These are phyloP conservation scores for Alviniconcha marisindica DNA, from an alignment of 1,140 invertebrate species.

Conservation along the genomic window DNA sequence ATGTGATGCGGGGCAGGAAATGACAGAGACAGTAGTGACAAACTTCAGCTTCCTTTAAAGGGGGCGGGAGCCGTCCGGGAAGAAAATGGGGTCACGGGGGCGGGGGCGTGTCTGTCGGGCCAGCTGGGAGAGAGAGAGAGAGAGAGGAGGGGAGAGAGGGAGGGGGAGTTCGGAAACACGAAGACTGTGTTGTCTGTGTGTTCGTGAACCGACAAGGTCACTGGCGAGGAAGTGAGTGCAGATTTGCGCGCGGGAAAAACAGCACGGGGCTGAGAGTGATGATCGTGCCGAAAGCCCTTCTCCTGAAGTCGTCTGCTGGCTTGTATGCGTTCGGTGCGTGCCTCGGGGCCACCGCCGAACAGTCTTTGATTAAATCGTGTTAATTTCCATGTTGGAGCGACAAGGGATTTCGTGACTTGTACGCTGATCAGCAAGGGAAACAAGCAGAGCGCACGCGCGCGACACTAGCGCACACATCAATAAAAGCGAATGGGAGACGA, in stretches of 20 bases:
- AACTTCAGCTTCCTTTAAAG: background rate
- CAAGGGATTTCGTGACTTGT: constrained; percentile 29
- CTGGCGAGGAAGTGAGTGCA: background rate
- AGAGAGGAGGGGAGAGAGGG: background rate
- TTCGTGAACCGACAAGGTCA: constrained; percentile 16
- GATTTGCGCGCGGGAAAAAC: background rate
- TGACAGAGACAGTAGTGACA: background rate
- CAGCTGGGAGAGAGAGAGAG: background rate
- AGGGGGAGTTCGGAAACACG: no score
- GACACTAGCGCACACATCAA: constrained; percentile 13
- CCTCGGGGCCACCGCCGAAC: background rate
- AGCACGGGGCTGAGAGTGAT: background rate
- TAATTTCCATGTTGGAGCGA: constrained; percentile 30
- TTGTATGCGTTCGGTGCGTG: constrained; percentile 31
- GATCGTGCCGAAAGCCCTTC: constrained; percentile 27
- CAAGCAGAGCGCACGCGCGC: constrained; percentile 24
- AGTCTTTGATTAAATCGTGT: constrained; percentile 42
- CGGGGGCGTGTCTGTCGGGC: constrained; percentile 4
- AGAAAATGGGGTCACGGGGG: constrained; percentile 21
- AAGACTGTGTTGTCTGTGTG: constrained; percentile 18
- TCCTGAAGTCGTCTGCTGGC: constrained; percentile 4
- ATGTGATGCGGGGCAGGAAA: background rate
- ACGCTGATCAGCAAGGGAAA: constrained; percentile 31
- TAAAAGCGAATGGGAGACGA: constrained; percentile 13
- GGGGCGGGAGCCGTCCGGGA: background rate